Conservation (phyloP, 2,888 invertebrate species). For the Venustoraphidia nigricollis region DNA sequence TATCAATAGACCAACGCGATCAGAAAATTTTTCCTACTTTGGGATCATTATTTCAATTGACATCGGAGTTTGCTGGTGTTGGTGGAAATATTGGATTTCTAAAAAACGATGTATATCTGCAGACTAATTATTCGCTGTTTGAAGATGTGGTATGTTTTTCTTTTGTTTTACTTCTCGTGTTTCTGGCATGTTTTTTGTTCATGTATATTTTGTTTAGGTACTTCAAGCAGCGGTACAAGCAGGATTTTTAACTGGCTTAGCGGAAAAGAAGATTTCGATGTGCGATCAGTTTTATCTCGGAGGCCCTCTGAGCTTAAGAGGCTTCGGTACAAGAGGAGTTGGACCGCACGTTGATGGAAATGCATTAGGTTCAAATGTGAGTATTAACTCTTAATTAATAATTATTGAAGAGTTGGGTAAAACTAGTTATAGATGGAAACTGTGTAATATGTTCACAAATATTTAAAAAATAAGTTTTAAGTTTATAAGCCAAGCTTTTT, state of each 20-base stretch:
- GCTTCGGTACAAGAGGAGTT: constrained; percentile 75
- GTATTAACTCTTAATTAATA: constrained; percentile 7
- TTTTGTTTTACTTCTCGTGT: neutral
- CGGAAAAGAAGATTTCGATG: constrained; percentile 42
- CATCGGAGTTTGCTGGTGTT: constrained; percentile 72
- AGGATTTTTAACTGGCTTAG: constrained; percentile 50
- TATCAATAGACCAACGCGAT: constrained; percentile 66
- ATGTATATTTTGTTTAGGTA: constrained; percentile 33
- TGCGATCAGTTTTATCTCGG: constrained; percentile 75
- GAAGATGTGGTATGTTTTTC: constrained; percentile 35
- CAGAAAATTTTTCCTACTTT: constrained; percentile 61
- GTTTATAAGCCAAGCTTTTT: too few relatives aligned
- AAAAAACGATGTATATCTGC: constrained; percentile 62
- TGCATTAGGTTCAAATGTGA: constrained; percentile 52
- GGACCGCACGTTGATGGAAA: constrained; percentile 71
- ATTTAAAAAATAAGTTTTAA: too few relatives aligned
- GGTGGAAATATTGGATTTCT: constrained; percentile 88
- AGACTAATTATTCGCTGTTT: constrained; percentile 49
- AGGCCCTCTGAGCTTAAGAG: constrained; percentile 76
- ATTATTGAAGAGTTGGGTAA: neutral
- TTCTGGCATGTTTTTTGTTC: constrained; percentile 1
- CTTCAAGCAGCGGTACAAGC: constrained; percentile 52
- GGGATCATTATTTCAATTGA: constrained; percentile 55
- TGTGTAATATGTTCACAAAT: too few relatives aligned
- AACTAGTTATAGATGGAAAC: too few relatives aligned